Percentiles rank a stretch among this genome's conserved stretches.
Conservation (phyloP, 2,888 invertebrate species). For the Orthosia gothica region DNA sequence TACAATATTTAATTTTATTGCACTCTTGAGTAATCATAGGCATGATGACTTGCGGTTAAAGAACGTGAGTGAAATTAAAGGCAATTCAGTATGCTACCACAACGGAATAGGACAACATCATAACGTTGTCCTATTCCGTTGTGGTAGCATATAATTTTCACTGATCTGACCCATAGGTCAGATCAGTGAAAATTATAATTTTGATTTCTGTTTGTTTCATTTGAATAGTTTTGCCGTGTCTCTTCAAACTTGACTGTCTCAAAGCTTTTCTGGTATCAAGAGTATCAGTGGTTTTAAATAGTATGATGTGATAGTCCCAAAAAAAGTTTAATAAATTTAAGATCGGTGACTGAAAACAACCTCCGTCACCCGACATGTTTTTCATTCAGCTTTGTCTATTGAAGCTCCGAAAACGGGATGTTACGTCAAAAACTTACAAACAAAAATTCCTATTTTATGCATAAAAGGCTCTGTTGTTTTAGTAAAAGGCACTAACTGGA, state of each 20-base stretch:
- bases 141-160: too few relatives aligned
- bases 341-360: conserved; percentile 10
- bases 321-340: background rate
- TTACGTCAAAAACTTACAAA: conserved; percentile 61
- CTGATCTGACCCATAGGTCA: too few relatives aligned
- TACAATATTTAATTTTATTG: too few relatives aligned
- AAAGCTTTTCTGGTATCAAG: background rate
- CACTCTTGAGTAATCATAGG: background rate
- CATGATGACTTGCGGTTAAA: background rate
- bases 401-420: conserved; percentile 57
- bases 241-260: background rate
- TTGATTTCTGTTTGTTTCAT: background rate
- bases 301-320: background rate
- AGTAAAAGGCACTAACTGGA: conserved; percentile 25
- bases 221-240: background rate
- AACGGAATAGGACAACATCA: background rate
- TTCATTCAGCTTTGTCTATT: conserved; percentile 62
- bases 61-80: background rate
- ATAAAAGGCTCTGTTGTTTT: conserved; percentile 48
- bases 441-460: conserved; percentile 56
- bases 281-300: background rate
- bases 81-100: too few relatives aligned
- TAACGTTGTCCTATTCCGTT: too few relatives aligned
- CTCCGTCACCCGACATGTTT: conserved; percentile 41
- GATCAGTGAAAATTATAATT: background rate